Evolutionary conservation across 2,797 vertebrate species (phyloP).

Genomic region (Salarias fasciatus): DNA sequence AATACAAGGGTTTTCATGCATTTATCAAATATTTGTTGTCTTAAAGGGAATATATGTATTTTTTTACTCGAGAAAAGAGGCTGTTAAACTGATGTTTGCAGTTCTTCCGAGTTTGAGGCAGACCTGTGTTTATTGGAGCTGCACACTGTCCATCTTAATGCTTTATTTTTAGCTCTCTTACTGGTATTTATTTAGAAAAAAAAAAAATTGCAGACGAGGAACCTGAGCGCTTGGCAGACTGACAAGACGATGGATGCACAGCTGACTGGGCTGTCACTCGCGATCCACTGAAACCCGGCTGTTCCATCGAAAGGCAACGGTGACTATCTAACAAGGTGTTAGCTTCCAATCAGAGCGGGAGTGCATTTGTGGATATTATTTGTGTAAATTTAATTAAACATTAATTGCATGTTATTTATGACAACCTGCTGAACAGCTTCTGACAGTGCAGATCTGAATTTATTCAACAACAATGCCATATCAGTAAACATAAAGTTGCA

Average conservation of each 20-base stretch:
- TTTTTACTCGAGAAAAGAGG: slow-evolving; percentile 37
- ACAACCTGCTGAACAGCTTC: not conserved
- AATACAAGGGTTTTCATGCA: slow-evolving; percentile 52
- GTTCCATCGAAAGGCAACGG: slow-evolving; percentile 45
- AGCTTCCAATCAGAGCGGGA: slow-evolving; percentile 21
- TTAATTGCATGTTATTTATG: not conserved
- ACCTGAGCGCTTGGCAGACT: slow-evolving; percentile 71
- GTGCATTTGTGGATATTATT: slow-evolving; percentile 1
- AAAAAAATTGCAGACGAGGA: slow-evolving; percentile 54
- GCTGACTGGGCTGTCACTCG: slow-evolving; percentile 74
- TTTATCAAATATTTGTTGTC: slow-evolving; percentile 56
- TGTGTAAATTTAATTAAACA: not conserved
- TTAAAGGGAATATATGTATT: slow-evolving; percentile 23
- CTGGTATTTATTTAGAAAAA: slow-evolving; percentile 51
- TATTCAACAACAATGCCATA: slow-evolving; percentile 8
- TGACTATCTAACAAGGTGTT: slow-evolving; percentile 58
- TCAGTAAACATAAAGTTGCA: slow-evolving; percentile 4
- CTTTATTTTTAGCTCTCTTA: slow-evolving; percentile 53
- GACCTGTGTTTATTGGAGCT: slow-evolving; percentile 43
- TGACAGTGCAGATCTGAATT: no score
- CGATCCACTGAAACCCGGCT: slow-evolving; percentile 54
- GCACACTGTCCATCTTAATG: slow-evolving; percentile 18
- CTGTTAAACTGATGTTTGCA: slow-evolving; percentile 42
- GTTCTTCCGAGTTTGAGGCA: slow-evolving; percentile 25
- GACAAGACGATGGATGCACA: slow-evolving; percentile 63